Evolutionary conservation across 1,140 invertebrate species (phyloP).

Genomic region (Stratiolaelaps scimitus): DNA sequence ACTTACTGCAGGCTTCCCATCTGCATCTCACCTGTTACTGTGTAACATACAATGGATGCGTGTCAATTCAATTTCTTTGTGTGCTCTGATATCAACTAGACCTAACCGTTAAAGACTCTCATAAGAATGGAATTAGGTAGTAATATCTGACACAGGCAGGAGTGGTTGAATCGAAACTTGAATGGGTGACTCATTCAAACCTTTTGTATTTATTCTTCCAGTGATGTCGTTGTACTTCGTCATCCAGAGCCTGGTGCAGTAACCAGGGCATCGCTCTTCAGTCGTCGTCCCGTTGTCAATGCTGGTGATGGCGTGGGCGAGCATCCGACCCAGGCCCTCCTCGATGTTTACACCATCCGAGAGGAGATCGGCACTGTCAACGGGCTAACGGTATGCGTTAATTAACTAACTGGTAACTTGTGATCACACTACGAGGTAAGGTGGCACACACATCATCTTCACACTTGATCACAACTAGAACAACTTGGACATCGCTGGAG

Average conservation of each 20-base stretch:
- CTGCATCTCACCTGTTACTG: no score
- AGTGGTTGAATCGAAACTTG: no score
- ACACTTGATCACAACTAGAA: no score
- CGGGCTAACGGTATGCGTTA: conserved; percentile 56
- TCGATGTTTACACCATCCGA: conserved; percentile 95
- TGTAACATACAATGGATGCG: not conserved
- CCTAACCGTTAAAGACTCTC: no score
- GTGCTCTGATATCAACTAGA: no score
- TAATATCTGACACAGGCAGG: no score
- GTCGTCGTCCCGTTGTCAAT: conserved; percentile 82
- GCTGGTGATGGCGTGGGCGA: conserved; percentile 96
- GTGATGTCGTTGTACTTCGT: conserved; percentile 81
- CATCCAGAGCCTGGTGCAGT: conserved; percentile 89
- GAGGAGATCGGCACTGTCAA: conserved; percentile 98
- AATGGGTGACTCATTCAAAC: no score
- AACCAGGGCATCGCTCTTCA: conserved; percentile 57
- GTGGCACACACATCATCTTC: not conserved
- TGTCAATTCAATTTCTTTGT: not conserved
- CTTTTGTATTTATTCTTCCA: conserved; percentile 48
- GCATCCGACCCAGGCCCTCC: conserved; percentile 92
- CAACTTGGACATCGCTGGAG: no score
- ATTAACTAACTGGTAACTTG: not conserved
- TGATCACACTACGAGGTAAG: not conserved
- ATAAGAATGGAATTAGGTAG: no score
- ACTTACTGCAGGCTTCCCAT: no score